Conservation (phyloP, 2,888 invertebrate species). For the Nephrotoma guestfalica region DNA sequence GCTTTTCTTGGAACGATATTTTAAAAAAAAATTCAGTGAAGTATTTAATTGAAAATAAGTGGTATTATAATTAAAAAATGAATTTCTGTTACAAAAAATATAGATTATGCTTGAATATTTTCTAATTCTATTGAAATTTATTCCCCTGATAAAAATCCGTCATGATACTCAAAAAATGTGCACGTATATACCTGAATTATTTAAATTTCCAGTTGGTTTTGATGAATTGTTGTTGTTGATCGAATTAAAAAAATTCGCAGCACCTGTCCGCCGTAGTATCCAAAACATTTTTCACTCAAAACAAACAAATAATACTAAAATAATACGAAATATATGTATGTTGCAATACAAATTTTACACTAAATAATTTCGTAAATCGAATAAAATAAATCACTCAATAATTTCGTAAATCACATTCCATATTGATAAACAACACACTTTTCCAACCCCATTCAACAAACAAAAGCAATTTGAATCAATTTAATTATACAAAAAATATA, state of each 20-base stretch:
- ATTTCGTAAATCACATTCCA: neutral
- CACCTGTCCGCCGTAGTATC: slow-evolving; percentile 11
- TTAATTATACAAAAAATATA: neutral
- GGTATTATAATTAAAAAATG: neutral
- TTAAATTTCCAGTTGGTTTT: slow-evolving; percentile 7
- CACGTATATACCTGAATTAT: slow-evolving; percentile 5
- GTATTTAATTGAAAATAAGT: neutral
- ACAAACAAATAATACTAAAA: neutral
- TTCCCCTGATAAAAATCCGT: neutral
- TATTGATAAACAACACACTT: neutral
- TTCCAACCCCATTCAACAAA: neutral
- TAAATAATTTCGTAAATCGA: neutral
- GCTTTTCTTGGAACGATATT: neutral
- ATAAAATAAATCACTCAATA: neutral
- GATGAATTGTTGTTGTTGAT: slow-evolving; percentile 11
- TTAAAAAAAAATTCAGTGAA: neutral
- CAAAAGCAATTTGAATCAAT: neutral
- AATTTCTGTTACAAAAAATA: neutral
- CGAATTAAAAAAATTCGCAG: slow-evolving; percentile 12
- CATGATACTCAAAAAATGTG: neutral
- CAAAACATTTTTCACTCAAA: slow-evolving; percentile 9
- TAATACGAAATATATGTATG: neutral
- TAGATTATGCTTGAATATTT: neutral
- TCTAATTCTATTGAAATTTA: neutral
- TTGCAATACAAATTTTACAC: neutral